A percentile compares a stretch with the other conserved stretches of the same genome.
Evolutionary conservation across 2,888 invertebrate genomes (phyloP).

Genomic region (Eudasyphora cyanicolor): DNA sequence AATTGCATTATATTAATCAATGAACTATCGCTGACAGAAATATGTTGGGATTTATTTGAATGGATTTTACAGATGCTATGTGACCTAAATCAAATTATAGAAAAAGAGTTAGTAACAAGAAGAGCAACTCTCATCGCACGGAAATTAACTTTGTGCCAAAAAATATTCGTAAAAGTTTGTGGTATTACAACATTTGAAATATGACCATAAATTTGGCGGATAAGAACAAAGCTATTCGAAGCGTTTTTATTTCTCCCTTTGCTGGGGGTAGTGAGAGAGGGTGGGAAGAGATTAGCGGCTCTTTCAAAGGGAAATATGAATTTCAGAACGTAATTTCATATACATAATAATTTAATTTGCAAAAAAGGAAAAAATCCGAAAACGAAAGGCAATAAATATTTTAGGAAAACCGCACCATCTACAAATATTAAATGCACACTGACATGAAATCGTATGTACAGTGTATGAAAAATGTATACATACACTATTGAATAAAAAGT

Average conservation of each 20-base stretch:
- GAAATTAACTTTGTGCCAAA: constrained; percentile 2
- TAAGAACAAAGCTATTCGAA: neutral
- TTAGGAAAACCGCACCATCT: constrained; percentile 20
- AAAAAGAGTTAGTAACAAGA: too few relatives aligned
- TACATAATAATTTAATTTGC: constrained; percentile 62
- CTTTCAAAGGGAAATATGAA: constrained; percentile 26
- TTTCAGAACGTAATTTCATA: neutral
- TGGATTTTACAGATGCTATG: too few relatives aligned
- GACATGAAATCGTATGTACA: neutral
- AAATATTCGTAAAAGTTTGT: neutral
- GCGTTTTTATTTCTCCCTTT: neutral
- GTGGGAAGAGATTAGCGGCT: neutral
- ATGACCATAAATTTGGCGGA: neutral
- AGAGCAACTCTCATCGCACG: neutral
- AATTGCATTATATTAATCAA: too few relatives aligned
- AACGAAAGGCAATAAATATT: constrained; percentile 43
- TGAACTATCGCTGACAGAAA: too few relatives aligned
- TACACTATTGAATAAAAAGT: too few relatives aligned
- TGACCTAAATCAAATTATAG: too few relatives aligned
- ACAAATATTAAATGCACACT: neutral
- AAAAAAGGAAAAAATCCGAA: constrained; percentile 52
- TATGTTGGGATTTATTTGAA: too few relatives aligned
- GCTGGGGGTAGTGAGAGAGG: neutral
- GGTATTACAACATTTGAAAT: constrained; percentile 5
- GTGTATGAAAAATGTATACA: neutral